Percentiles rank a stretch among this genome's conserved stretches.
phyloP scores from a whole-genome alignment of 2,113 vertebrate species.

The Gallinago jamesoni region DNA sequence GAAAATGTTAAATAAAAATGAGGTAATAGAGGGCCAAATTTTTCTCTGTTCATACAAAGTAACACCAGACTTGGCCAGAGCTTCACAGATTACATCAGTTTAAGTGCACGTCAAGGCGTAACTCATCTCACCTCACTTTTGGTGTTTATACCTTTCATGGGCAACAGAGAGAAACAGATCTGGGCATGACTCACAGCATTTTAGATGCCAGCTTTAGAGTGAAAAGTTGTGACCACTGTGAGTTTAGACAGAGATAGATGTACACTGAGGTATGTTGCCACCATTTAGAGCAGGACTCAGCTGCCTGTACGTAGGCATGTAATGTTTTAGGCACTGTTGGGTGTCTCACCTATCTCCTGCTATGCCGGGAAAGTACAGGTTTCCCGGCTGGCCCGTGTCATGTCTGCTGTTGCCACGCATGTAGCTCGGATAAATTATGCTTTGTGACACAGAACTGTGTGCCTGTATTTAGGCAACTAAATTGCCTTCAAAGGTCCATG shows the following conservation, averaged over 20 bases:
- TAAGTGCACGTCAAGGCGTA: not conserved
- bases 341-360: not conserved
- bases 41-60: not conserved
- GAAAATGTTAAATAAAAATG: not conserved
- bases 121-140: not conserved
- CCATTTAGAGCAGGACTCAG: not conserved
- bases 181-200: not conserved
- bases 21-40: not conserved
- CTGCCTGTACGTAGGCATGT: not conserved
- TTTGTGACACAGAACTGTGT: not conserved
- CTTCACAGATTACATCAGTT: not conserved
- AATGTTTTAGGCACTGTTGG: not conserved
- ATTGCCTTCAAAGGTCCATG: conserved; percentile 5
- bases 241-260: not conserved
- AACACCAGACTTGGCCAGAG: not conserved
- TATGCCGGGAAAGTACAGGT: not conserved
- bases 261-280: accelerated
- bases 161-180: not conserved
- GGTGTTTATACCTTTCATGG: not conserved
- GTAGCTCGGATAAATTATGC: not conserved
- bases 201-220: not conserved
- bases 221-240: not conserved
- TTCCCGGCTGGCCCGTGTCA: not conserved
- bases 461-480: not conserved
- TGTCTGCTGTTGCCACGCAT: not conserved